These are phyloP conservation scores for Pseudomyrmex sp. DNA, from an alignment of 1,140 invertebrate genomes.

Conservation along the genomic window DNA sequence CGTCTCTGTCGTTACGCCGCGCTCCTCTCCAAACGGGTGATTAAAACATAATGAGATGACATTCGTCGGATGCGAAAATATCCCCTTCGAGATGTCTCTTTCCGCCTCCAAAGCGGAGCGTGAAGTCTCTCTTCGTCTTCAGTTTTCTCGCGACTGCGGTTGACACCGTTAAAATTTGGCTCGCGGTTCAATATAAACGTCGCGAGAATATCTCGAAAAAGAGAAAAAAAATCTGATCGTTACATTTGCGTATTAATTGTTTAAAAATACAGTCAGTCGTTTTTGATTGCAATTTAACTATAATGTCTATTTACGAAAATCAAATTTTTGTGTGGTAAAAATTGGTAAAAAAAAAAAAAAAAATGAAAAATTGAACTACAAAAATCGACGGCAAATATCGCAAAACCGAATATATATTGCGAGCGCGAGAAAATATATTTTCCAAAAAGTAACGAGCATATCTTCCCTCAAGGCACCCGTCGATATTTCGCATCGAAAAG, in stretches of 20 bases:
- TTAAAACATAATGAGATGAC: constrained; percentile 58
- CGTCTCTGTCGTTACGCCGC: constrained; percentile 38
- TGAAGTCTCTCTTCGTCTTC: not conserved
- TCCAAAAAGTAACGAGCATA: constrained; percentile 7
- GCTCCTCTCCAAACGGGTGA: constrained; percentile 25
- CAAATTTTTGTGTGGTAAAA: too few relatives aligned
- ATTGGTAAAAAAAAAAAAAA: too few relatives aligned
- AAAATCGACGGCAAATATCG: constrained; percentile 28
- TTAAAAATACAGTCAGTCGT: too few relatives aligned
- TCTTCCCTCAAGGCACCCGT: constrained; percentile 31
- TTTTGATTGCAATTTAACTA: too few relatives aligned
- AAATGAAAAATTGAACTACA: not conserved
- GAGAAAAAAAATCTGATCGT: not conserved
- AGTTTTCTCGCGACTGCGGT: constrained; percentile 4
- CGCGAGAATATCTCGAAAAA: not conserved
- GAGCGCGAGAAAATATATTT: constrained; percentile 43
- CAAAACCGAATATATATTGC: not conserved
- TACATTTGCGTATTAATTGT: not conserved
- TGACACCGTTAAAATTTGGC: constrained; percentile 8
- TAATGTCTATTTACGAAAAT: too few relatives aligned
- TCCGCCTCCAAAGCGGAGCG: constrained; percentile 2
- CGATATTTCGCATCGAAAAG: constrained; percentile 55
- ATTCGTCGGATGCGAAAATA: constrained; percentile 52
- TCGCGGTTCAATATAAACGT: not conserved
- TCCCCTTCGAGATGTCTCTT: constrained; percentile 45